Conservation (phyloP, 1,140 invertebrate species). For the Plectus sambesii region DNA sequence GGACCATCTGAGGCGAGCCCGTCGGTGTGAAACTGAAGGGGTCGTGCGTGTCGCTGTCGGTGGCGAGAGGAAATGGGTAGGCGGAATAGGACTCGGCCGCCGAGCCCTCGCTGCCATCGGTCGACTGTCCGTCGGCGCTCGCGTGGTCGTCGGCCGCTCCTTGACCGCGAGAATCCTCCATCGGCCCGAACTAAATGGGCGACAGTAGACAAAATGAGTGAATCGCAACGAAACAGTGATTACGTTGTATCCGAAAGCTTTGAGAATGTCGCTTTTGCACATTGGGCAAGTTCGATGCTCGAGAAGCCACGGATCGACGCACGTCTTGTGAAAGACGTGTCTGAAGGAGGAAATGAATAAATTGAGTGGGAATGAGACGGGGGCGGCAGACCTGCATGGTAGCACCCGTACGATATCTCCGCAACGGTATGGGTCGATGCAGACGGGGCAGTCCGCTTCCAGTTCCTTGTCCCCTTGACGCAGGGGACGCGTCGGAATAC, state of each 20-base stretch:
- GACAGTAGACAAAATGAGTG: constrained; percentile 14
- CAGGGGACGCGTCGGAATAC: constrained; percentile 72
- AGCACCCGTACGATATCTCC: constrained; percentile 69
- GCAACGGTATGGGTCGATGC: constrained; percentile 74
- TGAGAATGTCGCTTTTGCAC: constrained; percentile 87
- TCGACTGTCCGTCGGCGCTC: constrained; percentile 27
- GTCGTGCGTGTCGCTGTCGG: constrained; percentile 38
- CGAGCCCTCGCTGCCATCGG: constrained; percentile 22
- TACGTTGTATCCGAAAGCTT: constrained; percentile 62
- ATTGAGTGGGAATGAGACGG: constrained; percentile 3
- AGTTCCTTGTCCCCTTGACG: constrained; percentile 68
- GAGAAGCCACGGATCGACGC: constrained; percentile 84
- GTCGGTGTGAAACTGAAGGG: constrained; percentile 36
- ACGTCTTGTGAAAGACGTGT: constrained; percentile 81
- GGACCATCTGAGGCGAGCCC: constrained; percentile 36
- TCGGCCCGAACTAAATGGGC: constrained; percentile 19
- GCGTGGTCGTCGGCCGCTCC: constrained; percentile 15
- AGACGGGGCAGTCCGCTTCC: constrained; percentile 78
- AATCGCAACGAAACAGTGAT: constrained; percentile 20
- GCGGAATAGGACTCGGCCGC: neutral
- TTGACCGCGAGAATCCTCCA: constrained; percentile 2
- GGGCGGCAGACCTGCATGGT: constrained; percentile 67
- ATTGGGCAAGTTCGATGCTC: constrained; percentile 84
- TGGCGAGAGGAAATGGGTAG: constrained; percentile 33
- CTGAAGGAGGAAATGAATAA: too few species aligned